Conservation (phyloP, 2,888 invertebrate species). For the Actias luna region DNA sequence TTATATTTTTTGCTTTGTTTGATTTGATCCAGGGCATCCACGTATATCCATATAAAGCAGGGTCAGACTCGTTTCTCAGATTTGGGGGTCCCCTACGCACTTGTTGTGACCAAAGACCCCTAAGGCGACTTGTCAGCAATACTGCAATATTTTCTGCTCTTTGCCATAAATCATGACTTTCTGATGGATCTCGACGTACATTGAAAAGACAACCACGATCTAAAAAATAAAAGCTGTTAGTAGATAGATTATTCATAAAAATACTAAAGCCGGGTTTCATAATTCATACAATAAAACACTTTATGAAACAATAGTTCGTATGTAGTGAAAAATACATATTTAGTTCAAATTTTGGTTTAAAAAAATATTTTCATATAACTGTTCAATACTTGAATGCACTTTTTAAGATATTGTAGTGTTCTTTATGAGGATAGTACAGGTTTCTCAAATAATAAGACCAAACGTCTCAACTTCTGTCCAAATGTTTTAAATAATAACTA, state of each 20-base stretch:
- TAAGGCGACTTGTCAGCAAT: constrained; percentile 64
- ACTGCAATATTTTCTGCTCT: constrained; percentile 76
- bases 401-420: no score
- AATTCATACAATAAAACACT: no score
- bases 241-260: background rate
- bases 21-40: constrained; percentile 85
- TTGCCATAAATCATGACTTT: constrained; percentile 85
- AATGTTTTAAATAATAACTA: no score
- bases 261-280: background rate
- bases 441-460: no score
- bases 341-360: no score
- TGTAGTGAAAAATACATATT: no score
- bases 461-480: no score
- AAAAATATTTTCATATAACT: background rate
- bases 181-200: constrained; percentile 89
- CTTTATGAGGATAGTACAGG: no score
- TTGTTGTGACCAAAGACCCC: constrained; percentile 69
- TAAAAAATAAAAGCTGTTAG: constrained; percentile 45
- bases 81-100: constrained; percentile 68
- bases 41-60: constrained; percentile 85
- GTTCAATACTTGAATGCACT: no score
- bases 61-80: constrained; percentile 83
- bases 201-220: constrained; percentile 88
- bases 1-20: constrained; percentile 21
- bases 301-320: no score